Conservation (phyloP, 2,888 invertebrate genomes). For the Spodoptera picta region DNA sequence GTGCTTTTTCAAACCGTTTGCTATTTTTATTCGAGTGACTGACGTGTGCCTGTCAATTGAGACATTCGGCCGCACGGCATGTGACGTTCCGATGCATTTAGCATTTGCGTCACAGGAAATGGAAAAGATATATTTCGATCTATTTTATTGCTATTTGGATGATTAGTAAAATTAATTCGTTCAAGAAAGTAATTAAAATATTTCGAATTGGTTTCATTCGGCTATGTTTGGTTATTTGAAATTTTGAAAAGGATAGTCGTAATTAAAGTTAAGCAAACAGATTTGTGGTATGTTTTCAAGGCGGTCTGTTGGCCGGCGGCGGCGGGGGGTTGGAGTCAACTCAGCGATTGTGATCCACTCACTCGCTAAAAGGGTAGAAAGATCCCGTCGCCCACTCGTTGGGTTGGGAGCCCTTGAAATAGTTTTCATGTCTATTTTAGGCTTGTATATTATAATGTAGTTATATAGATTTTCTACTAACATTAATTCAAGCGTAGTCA, state of each 20-base stretch:
- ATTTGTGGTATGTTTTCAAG: slow-evolving; percentile 61
- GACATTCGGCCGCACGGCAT: slow-evolving; percentile 38
- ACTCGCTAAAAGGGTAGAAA: slow-evolving; percentile 71
- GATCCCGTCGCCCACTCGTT: slow-evolving; percentile 56
- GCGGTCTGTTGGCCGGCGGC: slow-evolving; percentile 49
- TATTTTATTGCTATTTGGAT: slow-evolving; percentile 47
- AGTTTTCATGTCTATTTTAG: slow-evolving; percentile 62
- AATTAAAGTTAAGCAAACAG: slow-evolving; percentile 70
- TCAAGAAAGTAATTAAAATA: slow-evolving; percentile 52
- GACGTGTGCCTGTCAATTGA: slow-evolving; percentile 44
- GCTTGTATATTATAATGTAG: slow-evolving; percentile 36
- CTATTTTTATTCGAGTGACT: slow-evolving; percentile 39
- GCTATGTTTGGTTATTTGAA: slow-evolving; percentile 56
- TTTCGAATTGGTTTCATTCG: slow-evolving; percentile 46
- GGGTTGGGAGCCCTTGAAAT: slow-evolving; percentile 57
- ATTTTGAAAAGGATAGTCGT: slow-evolving; percentile 64
- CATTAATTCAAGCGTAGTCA: slow-evolving; percentile 28
- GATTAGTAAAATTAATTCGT: slow-evolving; percentile 25
- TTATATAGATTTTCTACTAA: slow-evolving; percentile 8
- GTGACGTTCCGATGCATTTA: slow-evolving; percentile 50
- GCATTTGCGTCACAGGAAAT: slow-evolving; percentile 56
- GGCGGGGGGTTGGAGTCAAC: slow-evolving; percentile 51
- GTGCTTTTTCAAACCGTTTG: slow-evolving; percentile 29
- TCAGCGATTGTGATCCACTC: slow-evolving; percentile 62
- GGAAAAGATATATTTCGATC: slow-evolving; percentile 30